Evolutionary conservation across 2,888 invertebrate genomes (phyloP).

Genomic region (Pristionchus japonicus): DNA sequence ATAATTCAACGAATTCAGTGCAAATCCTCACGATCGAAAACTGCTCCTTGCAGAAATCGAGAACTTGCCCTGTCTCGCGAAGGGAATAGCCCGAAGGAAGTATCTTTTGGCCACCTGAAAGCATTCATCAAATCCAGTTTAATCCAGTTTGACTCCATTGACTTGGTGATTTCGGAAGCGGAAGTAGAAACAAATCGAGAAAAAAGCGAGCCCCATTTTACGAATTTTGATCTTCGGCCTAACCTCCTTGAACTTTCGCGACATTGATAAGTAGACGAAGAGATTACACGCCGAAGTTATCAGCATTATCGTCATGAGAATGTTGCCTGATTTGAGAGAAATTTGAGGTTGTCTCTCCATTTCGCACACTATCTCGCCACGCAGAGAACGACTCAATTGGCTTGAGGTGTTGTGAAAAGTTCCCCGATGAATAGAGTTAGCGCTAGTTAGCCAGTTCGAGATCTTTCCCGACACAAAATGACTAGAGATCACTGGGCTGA

Average conservation of each 20-base stretch:
- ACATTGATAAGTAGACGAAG: constrained; percentile 21
- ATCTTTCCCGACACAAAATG: neutral
- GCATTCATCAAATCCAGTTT: neutral
- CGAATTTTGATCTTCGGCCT: neutral
- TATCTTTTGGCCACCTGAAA: neutral
- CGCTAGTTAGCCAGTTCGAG: neutral
- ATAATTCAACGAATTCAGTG: neutral
- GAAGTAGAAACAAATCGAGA: too few relatives aligned
- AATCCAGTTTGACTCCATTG: too few relatives aligned
- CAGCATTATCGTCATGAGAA: constrained; percentile 10
- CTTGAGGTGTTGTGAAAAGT: neutral
- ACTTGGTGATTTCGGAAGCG: too few relatives aligned
- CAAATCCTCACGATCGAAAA: neutral
- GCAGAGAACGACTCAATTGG: too few relatives aligned
- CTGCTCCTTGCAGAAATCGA: neutral
- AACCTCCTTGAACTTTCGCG: neutral
- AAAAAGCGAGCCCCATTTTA: too few relatives aligned
- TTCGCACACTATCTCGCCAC: too few relatives aligned
- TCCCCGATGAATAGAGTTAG: neutral
- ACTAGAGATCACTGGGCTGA: neutral
- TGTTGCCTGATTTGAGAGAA: neutral
- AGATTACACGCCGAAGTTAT: constrained; percentile 33
- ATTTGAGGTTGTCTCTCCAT: too few relatives aligned
- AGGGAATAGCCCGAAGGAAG: neutral
- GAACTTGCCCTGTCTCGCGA: neutral